Evolutionary conservation across 2,888 invertebrate genomes (phyloP).

Genomic region (Dinocampus coccinellae): DNA sequence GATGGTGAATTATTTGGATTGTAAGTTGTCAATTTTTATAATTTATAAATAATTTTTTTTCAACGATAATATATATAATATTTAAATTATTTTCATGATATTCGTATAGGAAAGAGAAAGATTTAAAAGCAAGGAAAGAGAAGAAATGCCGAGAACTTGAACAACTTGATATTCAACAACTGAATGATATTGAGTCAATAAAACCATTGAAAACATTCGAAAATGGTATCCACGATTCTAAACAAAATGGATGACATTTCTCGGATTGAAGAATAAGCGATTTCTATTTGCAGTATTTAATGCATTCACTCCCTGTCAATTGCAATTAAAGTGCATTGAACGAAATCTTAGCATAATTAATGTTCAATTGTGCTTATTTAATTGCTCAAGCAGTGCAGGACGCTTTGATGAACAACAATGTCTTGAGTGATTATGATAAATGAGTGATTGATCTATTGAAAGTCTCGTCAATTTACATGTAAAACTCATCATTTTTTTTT

Average conservation of each 20-base stretch:
- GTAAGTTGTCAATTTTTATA: constrained; percentile 64
- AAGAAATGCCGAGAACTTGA: constrained; percentile 41
- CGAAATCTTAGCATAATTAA: background rate
- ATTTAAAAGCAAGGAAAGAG: constrained; percentile 23
- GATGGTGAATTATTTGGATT: constrained; percentile 76
- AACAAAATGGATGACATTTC: constrained; percentile 60
- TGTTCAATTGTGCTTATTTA: background rate
- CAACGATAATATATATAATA: background rate
- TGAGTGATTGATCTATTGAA: background rate
- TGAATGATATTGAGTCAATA: constrained; percentile 56
- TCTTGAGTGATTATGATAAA: background rate
- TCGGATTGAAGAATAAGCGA: constrained; percentile 30
- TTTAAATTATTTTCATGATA: background rate
- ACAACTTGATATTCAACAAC: constrained; percentile 54
- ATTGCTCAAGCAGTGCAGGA: background rate
- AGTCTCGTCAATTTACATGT: background rate
- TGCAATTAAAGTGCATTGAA: constrained; percentile 9
- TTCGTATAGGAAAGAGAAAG: constrained; percentile 40
- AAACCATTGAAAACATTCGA: constrained; percentile 59
- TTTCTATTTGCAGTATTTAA: constrained; percentile 44
- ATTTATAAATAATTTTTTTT: background rate
- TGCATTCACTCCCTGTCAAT: constrained; percentile 36
- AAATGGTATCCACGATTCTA: constrained; percentile 59
- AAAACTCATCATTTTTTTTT: background rate
- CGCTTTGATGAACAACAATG: background rate